Evolutionary conservation across 2,797 vertebrate genomes (phyloP).

Genomic region (Crenuchus spilurus): DNA sequence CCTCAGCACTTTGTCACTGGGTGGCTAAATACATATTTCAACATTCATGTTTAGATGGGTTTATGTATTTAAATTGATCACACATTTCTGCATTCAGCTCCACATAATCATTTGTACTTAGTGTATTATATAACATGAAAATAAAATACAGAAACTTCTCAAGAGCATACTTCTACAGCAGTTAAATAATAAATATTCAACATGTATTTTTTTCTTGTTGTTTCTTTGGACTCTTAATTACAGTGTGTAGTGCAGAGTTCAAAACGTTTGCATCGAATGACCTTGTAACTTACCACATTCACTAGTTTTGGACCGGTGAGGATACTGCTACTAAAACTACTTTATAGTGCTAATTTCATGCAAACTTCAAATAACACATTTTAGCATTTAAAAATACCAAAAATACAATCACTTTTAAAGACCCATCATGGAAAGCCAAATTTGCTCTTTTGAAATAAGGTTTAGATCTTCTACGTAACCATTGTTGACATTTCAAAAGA

Average conservation of each 20-base stretch:
- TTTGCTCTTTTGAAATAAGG: too few relatives aligned
- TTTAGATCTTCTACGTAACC: too few relatives aligned
- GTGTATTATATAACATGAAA: neutral
- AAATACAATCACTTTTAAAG: too few relatives aligned
- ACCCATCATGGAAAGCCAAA: too few relatives aligned
- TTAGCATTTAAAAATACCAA: too few relatives aligned
- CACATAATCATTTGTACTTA: neutral
- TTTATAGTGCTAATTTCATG: too few relatives aligned
- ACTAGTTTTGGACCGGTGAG: too few relatives aligned
- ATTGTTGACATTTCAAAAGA: too few relatives aligned
- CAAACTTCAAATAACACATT: too few relatives aligned
- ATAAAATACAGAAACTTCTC: neutral
- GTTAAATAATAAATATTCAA: conserved; percentile 1
- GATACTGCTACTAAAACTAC: too few relatives aligned
- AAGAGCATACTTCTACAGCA: neutral
- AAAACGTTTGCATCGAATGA: too few relatives aligned
- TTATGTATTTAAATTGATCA: neutral
- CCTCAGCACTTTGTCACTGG: conserved; percentile 4
- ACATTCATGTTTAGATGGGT: neutral
- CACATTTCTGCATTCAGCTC: neutral
- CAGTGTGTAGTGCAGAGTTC: neutral
- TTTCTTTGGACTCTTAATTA: neutral
- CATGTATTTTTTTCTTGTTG: neutral
- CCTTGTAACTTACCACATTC: too few relatives aligned
- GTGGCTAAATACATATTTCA: conserved; percentile 13